Evolutionary conservation across 2,113 vertebrate species (phyloP).

Genomic region (Tachycineta bicolor): DNA sequence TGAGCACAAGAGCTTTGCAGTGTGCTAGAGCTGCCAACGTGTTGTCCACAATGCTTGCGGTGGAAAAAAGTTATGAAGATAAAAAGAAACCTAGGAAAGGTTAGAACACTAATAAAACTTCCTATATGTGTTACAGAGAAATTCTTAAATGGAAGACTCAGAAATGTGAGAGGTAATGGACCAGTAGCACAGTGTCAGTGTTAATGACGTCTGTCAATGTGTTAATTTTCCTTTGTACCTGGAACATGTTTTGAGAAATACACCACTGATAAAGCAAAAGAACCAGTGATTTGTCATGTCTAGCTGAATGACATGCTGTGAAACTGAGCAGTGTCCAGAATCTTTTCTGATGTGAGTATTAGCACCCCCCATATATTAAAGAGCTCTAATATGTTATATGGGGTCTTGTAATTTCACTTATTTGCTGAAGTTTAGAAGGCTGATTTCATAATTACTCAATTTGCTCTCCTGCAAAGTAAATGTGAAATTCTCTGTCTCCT

Average conservation of each 20-base stretch:
- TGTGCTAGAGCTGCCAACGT: neutral
- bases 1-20: neutral
- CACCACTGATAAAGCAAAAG: neutral
- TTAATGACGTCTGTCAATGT: neutral
- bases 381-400: neutral
- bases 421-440: neutral
- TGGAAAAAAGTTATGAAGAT: neutral
- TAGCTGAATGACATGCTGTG: neutral
- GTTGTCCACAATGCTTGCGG: neutral
- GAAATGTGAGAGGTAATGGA: neutral
- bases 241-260: neutral
- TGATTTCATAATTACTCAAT: neutral
- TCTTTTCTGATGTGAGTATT: neutral
- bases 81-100: neutral
- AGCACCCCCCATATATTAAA: neutral
- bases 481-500: neutral
- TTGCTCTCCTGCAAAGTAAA: neutral
- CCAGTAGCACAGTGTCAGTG: neutral
- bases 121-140: neutral
- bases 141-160: neutral
- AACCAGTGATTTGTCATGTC: neutral
- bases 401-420: neutral
- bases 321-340: neutral
- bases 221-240: neutral
- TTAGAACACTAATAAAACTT: neutral